These are phyloP conservation scores for Ceratotherium simum DNA, from an alignment of 2,113 vertebrate genomes.

Conservation along the genomic window DNA sequence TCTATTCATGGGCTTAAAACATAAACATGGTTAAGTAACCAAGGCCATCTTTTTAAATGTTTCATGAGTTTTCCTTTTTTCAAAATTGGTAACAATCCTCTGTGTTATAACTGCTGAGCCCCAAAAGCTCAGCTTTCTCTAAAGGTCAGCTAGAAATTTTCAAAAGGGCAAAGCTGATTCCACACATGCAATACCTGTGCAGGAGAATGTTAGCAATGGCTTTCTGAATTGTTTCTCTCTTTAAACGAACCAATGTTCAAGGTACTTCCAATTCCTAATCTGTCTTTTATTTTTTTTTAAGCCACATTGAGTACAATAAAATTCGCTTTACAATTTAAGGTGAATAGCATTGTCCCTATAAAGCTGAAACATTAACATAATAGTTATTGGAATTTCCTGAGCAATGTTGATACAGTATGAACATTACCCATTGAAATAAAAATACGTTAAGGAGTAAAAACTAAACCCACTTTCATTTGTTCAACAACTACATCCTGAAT, in stretches of 20 bases:
- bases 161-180: slow-evolving; percentile 64
- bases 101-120: slow-evolving; percentile 50
- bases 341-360: neutral
- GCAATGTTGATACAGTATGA: neutral
- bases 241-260: slow-evolving; percentile 39
- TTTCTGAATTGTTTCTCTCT: neutral
- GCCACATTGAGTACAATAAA: neutral
- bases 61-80: slow-evolving; percentile 53
- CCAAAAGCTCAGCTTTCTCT: slow-evolving; percentile 47
- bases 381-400: slow-evolving; percentile 9
- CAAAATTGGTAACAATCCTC: slow-evolving; percentile 51
- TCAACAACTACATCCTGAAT: neutral
- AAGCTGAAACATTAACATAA: slow-evolving; percentile 15
- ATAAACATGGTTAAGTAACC: slow-evolving; percentile 1
- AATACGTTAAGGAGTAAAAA: neutral
- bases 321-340: slow-evolving; percentile 5
- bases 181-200: neutral
- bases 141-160: slow-evolving; percentile 75
- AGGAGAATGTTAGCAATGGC: neutral
- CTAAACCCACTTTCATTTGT: neutral
- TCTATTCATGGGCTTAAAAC: slow-evolving; percentile 44
- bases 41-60: slow-evolving; percentile 40
- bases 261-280: slow-evolving; percentile 29
- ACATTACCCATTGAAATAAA: slow-evolving; percentile 32
- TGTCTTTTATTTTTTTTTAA: neutral